A percentile compares a stretch with the other conserved stretches of the same genome.
These are phyloP conservation scores for Drosophila subquinaria DNA, from an alignment of 2,888 invertebrate species.

Conservation along the genomic window DNA sequence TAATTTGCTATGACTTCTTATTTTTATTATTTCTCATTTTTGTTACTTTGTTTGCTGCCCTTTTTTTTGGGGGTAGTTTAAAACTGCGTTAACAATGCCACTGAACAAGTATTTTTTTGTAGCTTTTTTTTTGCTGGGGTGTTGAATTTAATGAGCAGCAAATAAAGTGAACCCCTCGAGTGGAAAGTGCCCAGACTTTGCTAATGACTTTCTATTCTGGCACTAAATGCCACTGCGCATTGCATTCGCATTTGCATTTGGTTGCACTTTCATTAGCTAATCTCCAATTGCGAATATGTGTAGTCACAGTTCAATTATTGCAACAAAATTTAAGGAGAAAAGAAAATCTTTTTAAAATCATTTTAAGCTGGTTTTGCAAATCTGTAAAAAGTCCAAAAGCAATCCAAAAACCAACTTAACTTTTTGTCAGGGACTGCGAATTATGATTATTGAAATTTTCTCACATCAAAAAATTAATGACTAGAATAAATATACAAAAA, in stretches of 20 bases:
- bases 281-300: slow-evolving; percentile 10
- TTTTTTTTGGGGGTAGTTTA: slow-evolving; percentile 36
- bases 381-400: not conserved
- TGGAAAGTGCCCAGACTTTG: slow-evolving; percentile 46
- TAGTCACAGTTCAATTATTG: slow-evolving; percentile 31
- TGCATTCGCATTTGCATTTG: slow-evolving; percentile 19
- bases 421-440: too few species aligned
- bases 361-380: not conserved
- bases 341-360: not conserved
- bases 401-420: too few species aligned
- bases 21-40: slow-evolving; percentile 6
- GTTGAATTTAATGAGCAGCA: slow-evolving; percentile 65
- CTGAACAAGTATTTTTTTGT: slow-evolving; percentile 44
- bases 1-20: slow-evolving; percentile 54
- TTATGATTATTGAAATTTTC: too few species aligned
- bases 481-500: too few species aligned
- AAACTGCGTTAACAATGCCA: slow-evolving; percentile 60
- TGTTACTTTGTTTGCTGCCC: slow-evolving; percentile 5
- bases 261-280: slow-evolving; percentile 18
- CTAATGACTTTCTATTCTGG: slow-evolving; percentile 51
- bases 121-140: slow-evolving; percentile 38
- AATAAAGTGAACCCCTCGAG: slow-evolving; percentile 45
- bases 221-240: slow-evolving; percentile 4
- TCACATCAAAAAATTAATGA: too few species aligned
- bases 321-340: not conserved